Evolutionary conservation across 2,797 vertebrate genomes (phyloP).

Genomic region (Ceyx erithaca): DNA sequence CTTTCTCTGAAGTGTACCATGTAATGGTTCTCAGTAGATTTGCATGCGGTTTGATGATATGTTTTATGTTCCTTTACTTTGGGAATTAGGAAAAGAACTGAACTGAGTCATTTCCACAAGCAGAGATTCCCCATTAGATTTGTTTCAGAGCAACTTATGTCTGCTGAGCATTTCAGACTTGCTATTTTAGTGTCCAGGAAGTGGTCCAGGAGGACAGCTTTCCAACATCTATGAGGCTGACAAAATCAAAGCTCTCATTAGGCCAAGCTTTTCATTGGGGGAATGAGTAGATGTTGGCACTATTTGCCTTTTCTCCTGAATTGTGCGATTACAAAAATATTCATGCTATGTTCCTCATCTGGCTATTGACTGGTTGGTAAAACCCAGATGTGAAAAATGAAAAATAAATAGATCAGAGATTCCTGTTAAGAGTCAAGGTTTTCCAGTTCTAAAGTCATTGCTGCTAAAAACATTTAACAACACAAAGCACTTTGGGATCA

Average conservation of each 20-base stretch:
- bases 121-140: not conserved
- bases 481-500: not conserved
- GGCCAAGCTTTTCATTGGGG: not conserved
- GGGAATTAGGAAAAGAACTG: not conserved
- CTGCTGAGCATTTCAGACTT: not conserved
- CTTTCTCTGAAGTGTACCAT: not conserved
- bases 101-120: accelerated
- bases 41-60: not conserved
- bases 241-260: not conserved
- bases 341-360: not conserved
- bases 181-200: not conserved
- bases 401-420: not conserved
- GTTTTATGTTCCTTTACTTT: not conserved
- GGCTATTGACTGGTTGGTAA: not conserved
- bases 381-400: not conserved
- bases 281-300: not conserved
- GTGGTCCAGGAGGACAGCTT: not conserved
- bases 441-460: not conserved
- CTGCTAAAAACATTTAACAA: not conserved
- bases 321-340: not conserved
- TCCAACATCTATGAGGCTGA: not conserved
- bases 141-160: not conserved
- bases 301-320: not conserved
- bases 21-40: not conserved
- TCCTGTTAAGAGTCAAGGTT: not conserved